Conservation (phyloP, 2,797 vertebrate species). For the Brachyalestes nurse region DNA sequence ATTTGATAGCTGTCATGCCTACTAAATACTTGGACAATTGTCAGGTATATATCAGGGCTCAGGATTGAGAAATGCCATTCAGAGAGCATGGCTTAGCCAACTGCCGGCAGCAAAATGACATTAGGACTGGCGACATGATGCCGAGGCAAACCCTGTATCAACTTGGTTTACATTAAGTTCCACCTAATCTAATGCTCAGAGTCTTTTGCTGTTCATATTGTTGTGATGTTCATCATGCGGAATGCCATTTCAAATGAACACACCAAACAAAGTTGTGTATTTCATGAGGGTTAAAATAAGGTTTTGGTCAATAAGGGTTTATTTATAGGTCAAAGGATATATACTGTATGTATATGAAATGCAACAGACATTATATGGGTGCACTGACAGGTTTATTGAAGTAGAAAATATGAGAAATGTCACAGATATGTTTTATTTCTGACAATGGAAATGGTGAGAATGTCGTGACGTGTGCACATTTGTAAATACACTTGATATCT, state of each 20-base stretch:
- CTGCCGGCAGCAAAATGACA: not conserved
- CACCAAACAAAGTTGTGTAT: conserved; percentile 30
- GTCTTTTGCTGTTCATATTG: conserved; percentile 40
- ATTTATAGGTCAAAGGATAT: conserved; percentile 37
- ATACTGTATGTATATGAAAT: conserved; percentile 30
- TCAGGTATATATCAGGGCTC: conserved; percentile 22
- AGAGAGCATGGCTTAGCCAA: not conserved
- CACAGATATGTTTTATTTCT: conserved; percentile 22
- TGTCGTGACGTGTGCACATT: conserved; percentile 46
- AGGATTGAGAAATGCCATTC: conserved; percentile 13
- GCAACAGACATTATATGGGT: not conserved
- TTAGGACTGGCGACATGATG: not conserved
- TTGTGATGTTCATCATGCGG: conserved; percentile 41
- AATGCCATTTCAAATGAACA: conserved; percentile 43
- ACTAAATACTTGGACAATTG: not conserved
- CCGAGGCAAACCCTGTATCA: not conserved
- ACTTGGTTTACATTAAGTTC: not conserved
- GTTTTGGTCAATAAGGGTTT: conserved; percentile 27
- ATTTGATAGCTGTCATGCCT: conserved; percentile 17
- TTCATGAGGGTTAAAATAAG: conserved; percentile 33
- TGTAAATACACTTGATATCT: conserved; percentile 51
- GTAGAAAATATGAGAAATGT: not conserved
- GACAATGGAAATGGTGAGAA: conserved; percentile 30
- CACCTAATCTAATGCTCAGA: conserved; percentile 26
- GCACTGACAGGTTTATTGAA: conserved; percentile 4